phyloP scores from a whole-genome alignment of 2,888 invertebrate genomes.

The Cancer borealis region DNA sequence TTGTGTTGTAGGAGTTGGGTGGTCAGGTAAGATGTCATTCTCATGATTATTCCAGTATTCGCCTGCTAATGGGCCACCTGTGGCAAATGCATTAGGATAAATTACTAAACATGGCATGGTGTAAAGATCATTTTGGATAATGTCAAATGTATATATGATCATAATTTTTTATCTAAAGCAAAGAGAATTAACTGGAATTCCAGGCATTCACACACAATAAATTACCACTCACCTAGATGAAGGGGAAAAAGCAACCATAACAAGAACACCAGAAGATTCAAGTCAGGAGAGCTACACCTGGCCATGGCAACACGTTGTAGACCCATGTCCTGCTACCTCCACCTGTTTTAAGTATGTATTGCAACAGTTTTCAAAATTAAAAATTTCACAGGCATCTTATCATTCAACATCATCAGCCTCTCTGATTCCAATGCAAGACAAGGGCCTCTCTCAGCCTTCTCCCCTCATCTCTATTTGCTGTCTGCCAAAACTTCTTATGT shows the following conservation, averaged over 20 bases:
- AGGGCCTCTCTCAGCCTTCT: no score
- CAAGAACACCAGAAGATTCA: background rate
- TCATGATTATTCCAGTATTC: background rate
- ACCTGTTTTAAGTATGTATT: background rate
- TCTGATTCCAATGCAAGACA: no score
- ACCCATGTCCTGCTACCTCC: background rate
- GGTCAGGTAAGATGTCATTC: background rate
- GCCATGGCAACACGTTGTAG: background rate
- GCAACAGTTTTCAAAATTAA: background rate
- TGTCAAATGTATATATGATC: background rate
- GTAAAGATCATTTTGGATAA: background rate
- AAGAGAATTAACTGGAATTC: background rate
- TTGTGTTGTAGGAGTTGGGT: slow-evolving; percentile 59
- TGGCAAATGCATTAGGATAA: background rate
- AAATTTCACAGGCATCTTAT: background rate
- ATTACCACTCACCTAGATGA: background rate
- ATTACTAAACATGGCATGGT: background rate
- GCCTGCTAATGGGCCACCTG: slow-evolving; percentile 60
- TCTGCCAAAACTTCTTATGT: no score
- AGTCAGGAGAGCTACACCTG: background rate
- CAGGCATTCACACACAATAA: background rate
- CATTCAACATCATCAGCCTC: no score
- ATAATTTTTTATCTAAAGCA: background rate
- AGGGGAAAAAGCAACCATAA: background rate
- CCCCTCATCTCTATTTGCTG: no score